Percentiles rank a stretch among this genome's conserved stretches.
phyloP scores from a whole-genome alignment of 2,113 vertebrate genomes.

The Amia ocellicauda region DNA sequence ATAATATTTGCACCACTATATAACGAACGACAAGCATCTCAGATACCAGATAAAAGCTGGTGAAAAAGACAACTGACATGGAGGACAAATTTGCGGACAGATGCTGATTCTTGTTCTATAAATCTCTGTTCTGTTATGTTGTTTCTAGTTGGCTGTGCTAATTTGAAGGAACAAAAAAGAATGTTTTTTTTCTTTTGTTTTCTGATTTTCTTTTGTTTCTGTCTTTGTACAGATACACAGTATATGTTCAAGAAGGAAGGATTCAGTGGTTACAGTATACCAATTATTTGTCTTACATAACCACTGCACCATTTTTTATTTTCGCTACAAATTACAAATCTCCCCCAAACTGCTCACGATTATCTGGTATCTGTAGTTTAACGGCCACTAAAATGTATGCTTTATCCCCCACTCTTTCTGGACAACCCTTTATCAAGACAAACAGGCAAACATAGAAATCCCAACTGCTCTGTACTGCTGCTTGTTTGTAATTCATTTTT shows the following conservation, averaged over 20 bases:
- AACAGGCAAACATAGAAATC: constrained; percentile 39
- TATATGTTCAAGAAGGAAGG: constrained; percentile 60
- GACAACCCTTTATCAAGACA: constrained; percentile 58
- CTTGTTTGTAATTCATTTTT: constrained; percentile 18
- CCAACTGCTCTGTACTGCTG: constrained; percentile 19
- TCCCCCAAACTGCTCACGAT: constrained; percentile 51
- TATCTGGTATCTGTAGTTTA: constrained; percentile 58
- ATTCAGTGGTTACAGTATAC: constrained; percentile 53
- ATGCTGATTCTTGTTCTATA: constrained; percentile 58
- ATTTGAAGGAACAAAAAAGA: constrained; percentile 63
- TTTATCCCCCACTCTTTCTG: constrained; percentile 52
- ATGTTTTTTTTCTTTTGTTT: constrained; percentile 52
- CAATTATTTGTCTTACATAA: neutral
- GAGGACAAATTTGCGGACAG: constrained; percentile 49
- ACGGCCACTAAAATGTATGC: constrained; percentile 54
- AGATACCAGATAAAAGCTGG: constrained; percentile 51
- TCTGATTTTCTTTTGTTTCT: constrained; percentile 33
- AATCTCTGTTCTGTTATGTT: constrained; percentile 59
- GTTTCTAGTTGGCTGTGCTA: constrained; percentile 62
- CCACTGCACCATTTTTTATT: constrained; percentile 33
- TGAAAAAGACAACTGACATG: constrained; percentile 44
- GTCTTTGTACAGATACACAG: constrained; percentile 54
- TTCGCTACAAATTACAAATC: constrained; percentile 34
- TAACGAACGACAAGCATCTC: constrained; percentile 49
- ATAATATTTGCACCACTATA: constrained; percentile 58